These are phyloP conservation scores for Nephila pilipes DNA, from an alignment of 1,140 invertebrate species.

Conservation along the genomic window DNA sequence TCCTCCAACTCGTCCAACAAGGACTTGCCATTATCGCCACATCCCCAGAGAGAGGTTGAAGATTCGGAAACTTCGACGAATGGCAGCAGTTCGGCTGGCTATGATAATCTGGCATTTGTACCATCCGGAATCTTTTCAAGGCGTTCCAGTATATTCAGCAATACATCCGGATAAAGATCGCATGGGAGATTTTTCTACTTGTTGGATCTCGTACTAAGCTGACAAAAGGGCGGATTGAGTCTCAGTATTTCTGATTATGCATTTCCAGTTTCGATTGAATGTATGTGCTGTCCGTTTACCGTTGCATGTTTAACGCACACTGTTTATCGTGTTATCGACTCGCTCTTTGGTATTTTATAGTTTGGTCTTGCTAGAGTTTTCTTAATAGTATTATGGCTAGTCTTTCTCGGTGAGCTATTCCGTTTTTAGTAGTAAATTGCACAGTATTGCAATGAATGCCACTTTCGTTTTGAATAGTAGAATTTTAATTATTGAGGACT, in stretches of 20 bases:
- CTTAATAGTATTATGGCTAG: no score
- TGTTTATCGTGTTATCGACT: slow-evolving; percentile 8
- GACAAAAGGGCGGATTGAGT: background rate
- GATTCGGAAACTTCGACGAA: slow-evolving; percentile 28
- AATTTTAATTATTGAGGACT: no score
- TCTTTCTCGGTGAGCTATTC: no score
- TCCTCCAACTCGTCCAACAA: slow-evolving; percentile 26
- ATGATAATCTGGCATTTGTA: slow-evolving; percentile 63
- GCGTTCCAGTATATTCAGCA: slow-evolving; percentile 68
- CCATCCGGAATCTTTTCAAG: slow-evolving; percentile 53
- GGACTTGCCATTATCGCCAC: slow-evolving; percentile 35
- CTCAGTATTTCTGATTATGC: background rate
- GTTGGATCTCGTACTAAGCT: background rate
- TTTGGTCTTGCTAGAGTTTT: no score
- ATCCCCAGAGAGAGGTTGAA: background rate
- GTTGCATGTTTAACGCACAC: slow-evolving; percentile 21
- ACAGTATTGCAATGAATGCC: no score
- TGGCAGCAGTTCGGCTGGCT: slow-evolving; percentile 56
- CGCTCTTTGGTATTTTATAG: background rate
- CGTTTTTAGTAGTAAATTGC: no score
- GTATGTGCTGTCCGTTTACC: background rate
- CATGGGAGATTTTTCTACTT: background rate
- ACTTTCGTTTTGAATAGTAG: no score
- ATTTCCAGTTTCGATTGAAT: background rate
- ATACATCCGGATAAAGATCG: slow-evolving; percentile 51